phyloP scores from a whole-genome alignment of 2,888 invertebrate genomes.

The Amitus sp. region DNA sequence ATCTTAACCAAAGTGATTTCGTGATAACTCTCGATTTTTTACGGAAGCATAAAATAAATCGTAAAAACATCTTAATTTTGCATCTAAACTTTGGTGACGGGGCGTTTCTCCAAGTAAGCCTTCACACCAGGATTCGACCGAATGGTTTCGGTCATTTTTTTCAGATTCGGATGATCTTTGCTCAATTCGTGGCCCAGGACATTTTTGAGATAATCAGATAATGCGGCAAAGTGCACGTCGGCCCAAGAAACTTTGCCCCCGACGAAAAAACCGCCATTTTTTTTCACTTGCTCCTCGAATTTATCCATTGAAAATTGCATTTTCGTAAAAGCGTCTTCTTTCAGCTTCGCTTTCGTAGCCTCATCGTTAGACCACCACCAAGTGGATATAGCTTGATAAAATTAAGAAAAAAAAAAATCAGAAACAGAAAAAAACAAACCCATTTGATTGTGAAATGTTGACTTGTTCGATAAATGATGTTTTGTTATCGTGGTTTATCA shows the following conservation, averaged over 20 bases:
- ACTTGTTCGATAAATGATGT: neutral
- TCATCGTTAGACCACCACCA: slow-evolving; percentile 54
- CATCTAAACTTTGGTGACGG: slow-evolving; percentile 44
- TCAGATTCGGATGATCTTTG: slow-evolving; percentile 63
- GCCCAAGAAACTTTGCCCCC: slow-evolving; percentile 65
- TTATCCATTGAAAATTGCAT: slow-evolving; percentile 46
- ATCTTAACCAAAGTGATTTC: too few relatives aligned
- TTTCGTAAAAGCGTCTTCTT: slow-evolving; percentile 48
- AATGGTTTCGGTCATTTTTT: slow-evolving; percentile 63
- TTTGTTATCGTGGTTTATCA: too few relatives aligned
- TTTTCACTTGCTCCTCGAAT: slow-evolving; percentile 53
- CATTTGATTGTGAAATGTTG: neutral
- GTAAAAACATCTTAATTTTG: too few relatives aligned
- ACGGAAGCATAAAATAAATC: too few relatives aligned
- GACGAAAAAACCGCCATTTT: slow-evolving; percentile 57
- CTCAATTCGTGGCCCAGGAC: slow-evolving; percentile 54
- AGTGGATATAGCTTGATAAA: slow-evolving; percentile 44
- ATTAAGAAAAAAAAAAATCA: neutral
- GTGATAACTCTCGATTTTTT: too few relatives aligned
- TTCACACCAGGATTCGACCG: slow-evolving; percentile 62
- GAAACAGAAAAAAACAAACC: neutral
- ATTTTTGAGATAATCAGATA: slow-evolving; percentile 57
- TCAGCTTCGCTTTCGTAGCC: slow-evolving; percentile 46
- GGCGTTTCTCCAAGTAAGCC: slow-evolving; percentile 60
- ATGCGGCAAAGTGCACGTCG: slow-evolving; percentile 63